phyloP scores from a whole-genome alignment of 2,888 invertebrate species.

The Thecophora atra region DNA sequence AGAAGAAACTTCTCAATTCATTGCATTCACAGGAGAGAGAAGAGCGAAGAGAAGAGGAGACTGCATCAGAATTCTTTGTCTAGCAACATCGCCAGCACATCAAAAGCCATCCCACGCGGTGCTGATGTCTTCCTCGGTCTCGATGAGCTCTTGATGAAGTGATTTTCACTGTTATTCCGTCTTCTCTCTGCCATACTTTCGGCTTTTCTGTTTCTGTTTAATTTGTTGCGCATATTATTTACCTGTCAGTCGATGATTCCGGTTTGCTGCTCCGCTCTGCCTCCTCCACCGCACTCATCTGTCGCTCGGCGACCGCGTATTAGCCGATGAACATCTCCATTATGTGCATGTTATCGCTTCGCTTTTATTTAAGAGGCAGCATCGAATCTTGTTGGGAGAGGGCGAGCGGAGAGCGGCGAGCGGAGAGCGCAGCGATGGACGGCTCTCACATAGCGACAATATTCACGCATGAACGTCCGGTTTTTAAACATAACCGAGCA shows the following conservation, averaged over 20 bases:
- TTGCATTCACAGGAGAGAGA: too few relatives aligned
- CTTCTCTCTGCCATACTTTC: background rate
- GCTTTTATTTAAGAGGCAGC: background rate
- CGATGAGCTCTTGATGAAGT: background rate
- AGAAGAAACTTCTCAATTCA: too few relatives aligned
- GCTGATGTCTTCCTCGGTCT: conserved; percentile 14
- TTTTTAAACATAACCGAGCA: background rate
- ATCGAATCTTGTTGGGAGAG: background rate
- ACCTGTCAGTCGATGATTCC: conserved; percentile 24
- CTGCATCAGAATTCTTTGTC: background rate
- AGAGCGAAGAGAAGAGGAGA: too few relatives aligned
- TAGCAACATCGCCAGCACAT: background rate
- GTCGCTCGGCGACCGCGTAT: conserved; percentile 3
- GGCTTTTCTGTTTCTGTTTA: background rate
- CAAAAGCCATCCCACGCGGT: background rate
- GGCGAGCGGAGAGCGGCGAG: background rate
- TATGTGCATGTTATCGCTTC: background rate
- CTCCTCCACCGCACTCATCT: background rate
- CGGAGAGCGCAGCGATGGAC: background rate
- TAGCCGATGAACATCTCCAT: conserved; percentile 25
- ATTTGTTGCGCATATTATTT: conserved; percentile 24
- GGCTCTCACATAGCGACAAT: background rate
- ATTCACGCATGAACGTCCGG: conserved; percentile 4
- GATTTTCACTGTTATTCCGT: background rate
- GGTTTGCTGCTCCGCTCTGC: conserved; percentile 4